Conservation (phyloP, 2,797 vertebrate species). For the Acestrorhynchus altus region DNA sequence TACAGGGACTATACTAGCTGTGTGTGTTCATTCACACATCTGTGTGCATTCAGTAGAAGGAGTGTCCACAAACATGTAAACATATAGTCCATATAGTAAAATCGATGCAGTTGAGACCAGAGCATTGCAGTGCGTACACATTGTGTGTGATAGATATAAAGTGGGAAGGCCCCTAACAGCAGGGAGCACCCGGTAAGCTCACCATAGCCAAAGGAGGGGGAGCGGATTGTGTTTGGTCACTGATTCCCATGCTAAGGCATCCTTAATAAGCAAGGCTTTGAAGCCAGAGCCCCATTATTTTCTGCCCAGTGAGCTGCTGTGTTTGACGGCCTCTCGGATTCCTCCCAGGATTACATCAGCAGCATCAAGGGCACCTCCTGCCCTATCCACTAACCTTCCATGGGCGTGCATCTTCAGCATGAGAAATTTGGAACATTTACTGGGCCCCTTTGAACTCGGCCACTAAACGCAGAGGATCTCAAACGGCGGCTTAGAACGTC, state of each 20-base stretch:
- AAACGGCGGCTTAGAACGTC: conserved; percentile 61
- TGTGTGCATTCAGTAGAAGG: too few species aligned
- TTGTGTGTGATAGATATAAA: background rate
- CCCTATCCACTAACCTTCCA: background rate
- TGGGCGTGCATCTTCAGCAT: conserved; percentile 18
- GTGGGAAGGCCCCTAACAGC: background rate
- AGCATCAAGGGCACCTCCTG: conserved; percentile 31
- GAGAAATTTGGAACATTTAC: conserved; percentile 12
- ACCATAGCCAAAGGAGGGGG: background rate
- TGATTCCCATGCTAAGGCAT: conserved; percentile 88
- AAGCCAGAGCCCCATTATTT: conserved; percentile 88
- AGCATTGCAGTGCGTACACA: background rate
- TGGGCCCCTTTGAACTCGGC: conserved; percentile 28
- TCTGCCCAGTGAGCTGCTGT: conserved; percentile 82
- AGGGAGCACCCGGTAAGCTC: background rate
- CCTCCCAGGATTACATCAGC: conserved; percentile 86
- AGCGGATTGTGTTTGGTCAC: conserved; percentile 69
- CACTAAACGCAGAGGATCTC: conserved; percentile 45
- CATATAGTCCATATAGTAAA: too few species aligned
- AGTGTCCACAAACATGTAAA: too few species aligned
- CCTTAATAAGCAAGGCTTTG: conserved; percentile 91
- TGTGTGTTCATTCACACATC: too few species aligned
- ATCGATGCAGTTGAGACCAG: background rate
- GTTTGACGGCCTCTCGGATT: conserved; percentile 79
- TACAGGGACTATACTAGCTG: too few species aligned